Base-by-base conservation (phyloP, 2,888 invertebrate genomes). In the Lasioglossum leucozonium region DNA sequence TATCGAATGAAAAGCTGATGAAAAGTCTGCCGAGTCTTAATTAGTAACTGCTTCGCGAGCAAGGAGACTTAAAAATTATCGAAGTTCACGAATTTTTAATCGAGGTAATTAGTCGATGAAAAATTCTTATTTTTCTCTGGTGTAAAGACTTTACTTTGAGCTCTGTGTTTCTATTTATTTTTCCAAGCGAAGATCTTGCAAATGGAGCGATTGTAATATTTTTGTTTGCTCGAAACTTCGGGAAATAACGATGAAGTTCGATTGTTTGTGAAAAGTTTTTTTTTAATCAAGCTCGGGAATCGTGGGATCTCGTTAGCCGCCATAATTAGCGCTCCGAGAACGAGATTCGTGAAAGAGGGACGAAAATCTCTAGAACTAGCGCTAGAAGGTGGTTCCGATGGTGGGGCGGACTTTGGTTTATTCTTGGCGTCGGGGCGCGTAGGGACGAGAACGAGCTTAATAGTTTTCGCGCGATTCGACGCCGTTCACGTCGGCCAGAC, bases 361-460 rank as follows among this genome's bases (percentile, higher is more conserved):
- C 77, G 79, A 81, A 82, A 84, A 85, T 62, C n/a, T 13, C 47
- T 77, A 85, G 81, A 76, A 82, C 62, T 30, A 84, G 37, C 65
- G 55, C 30, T 16, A 62, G 81, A 87, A 90, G 82, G 88, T 90
- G 90, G 88, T 89, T 88, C 77, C 85, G 82, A 80, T 87, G 90
- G 89, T 90, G 91, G 93, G 91, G 92, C 87, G 85, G 77, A 84
- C 85, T 87, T 87, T 79, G 90, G 93, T 92, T 92, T 94, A 94
- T 94, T 94, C 92, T 91, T 90, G 92, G 94, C 92, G 89, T 88
- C 91, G 88, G 88, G 92, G 92, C 89, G 92, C 92, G 89, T 88
- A 82, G 89, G 26, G 88, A 91, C 90, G 90, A 89, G 91, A 88
- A 87, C 87, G 83, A 47, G 30, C 88, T 90, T 90, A 86, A 88